Evolutionary conservation across 2,888 invertebrate genomes (phyloP), one percentile per base, ranked within the genome.

Genomic region (Tricholauxania praeusta): DNA sequence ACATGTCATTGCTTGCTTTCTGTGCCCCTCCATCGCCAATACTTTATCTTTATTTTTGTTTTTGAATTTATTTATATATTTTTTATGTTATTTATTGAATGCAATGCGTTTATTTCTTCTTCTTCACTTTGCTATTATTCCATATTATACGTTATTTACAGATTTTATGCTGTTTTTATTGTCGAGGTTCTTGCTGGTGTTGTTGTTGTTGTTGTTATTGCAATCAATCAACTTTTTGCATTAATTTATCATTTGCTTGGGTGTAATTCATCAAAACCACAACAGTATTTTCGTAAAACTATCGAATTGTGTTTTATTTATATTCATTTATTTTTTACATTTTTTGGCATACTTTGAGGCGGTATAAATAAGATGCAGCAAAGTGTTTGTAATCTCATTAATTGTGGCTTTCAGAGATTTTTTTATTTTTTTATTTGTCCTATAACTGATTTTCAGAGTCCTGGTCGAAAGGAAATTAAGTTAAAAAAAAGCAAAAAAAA

Each of bases 141-240:
- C 22, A 5, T 2, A 12, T 60, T 60, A n/a, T 60, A 28, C 22
- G 12, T 12, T 22, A 17, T 59, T 19, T 28, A 10, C 15, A 12
- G 4, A 4, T 22, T 59, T 59, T 59, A 15, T 47, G 14, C 12
- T 67, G 48, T 32, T 57, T 2, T 39, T 48, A 48, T 68, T 49
- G 32, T 47, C 15, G 10, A 28, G 51, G 49, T 32, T 28, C 28
- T 28, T 57, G 10, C 12, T 48, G 59, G 49, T 49, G 32, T 47
- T 28, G 10, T 17, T 48, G 59, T 59, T 49, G 32, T 47, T 28
- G 10, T 53, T 69, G 59, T 51, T 28, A 48, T 49, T 57, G 69
- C 80, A 82, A 77, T 82, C 82, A 82, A 82, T 82, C 82, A 82
- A 81, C 78, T 81, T 81, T 80, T 79, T 77, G 72, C 72, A 71